A percentile compares a stretch with the other conserved stretches of the same genome.
These are phyloP conservation scores for Conopomorpha cramerella DNA, from an alignment of 1,140 invertebrate genomes.

Conservation along the genomic window DNA sequence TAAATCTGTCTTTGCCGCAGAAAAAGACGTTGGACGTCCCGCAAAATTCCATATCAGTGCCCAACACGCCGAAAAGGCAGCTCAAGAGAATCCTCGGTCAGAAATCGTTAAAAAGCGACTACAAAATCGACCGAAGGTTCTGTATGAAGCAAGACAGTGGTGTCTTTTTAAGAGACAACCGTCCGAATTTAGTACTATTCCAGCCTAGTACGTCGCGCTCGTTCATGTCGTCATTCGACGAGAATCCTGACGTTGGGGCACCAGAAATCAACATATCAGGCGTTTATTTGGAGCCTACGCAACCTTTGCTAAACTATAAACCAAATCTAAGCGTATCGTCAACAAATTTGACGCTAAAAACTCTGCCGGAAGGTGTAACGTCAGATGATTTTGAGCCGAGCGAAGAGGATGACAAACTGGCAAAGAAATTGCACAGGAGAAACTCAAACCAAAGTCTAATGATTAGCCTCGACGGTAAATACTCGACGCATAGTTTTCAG, in stretches of 20 bases:
- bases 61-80: slow-evolving; percentile 55
- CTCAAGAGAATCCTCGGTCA: slow-evolving; percentile 46
- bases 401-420: slow-evolving; percentile 41
- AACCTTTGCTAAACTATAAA: slow-evolving; percentile 46
- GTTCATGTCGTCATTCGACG: slow-evolving; percentile 56
- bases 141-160: slow-evolving; percentile 56
- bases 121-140: slow-evolving; percentile 37
- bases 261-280: background rate
- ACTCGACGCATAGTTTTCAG: slow-evolving; percentile 38
- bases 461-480: slow-evolving; percentile 46
- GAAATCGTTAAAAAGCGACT: slow-evolving; percentile 33
- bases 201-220: slow-evolving; percentile 39
- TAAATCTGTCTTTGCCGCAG: slow-evolving; percentile 42
- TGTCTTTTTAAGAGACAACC: slow-evolving; percentile 53
- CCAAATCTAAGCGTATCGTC: slow-evolving; percentile 62
- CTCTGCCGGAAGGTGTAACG: slow-evolving; percentile 68
- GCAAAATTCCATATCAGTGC: slow-evolving; percentile 57
- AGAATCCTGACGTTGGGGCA: slow-evolving; percentile 30
- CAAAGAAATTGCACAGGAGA: slow-evolving; percentile 66
- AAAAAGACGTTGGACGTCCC: slow-evolving; percentile 52
- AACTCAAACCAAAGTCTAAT: slow-evolving; percentile 90
- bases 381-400: slow-evolving; percentile 65
- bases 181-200: slow-evolving; percentile 50
- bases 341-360: slow-evolving; percentile 68
- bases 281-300: slow-evolving; percentile 19